Percentiles rank a stretch among this genome's conserved stretches.
These are phyloP conservation scores for Synergus itoensis DNA, from an alignment of 2,888 invertebrate genomes.

Conservation along the genomic window DNA sequence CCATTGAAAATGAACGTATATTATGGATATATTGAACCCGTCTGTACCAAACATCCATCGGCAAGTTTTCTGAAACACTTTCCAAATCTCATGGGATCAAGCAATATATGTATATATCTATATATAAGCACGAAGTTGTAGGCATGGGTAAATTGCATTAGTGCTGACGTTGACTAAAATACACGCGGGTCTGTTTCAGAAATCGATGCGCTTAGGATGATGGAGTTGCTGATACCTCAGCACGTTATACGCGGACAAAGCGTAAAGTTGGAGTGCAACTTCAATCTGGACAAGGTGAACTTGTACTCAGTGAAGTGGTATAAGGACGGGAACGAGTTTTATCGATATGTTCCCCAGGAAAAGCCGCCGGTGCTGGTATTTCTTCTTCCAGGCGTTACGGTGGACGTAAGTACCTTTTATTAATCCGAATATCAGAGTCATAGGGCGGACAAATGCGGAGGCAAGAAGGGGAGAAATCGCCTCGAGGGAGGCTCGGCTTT, in stretches of 20 bases:
- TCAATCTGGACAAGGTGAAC: conserved; percentile 89
- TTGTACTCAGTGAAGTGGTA: conserved; percentile 96
- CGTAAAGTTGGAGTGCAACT: conserved; percentile 89
- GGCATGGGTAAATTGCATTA: no score
- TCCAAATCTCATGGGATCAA: no score
- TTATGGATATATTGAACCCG: no score
- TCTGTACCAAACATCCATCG: no score
- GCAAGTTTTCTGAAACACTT: no score
- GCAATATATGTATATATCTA: no score
- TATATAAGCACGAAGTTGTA: no score
- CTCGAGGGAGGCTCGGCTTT: no score
- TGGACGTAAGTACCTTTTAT: conserved; percentile 85
- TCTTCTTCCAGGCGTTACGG: conserved; percentile 88
- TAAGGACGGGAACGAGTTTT: conserved; percentile 94
- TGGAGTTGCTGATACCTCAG: conserved; percentile 89
- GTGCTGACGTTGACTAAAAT: conserved; percentile 57
- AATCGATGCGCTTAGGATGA: conserved; percentile 81
- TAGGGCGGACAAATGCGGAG: no score
- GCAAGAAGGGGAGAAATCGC: no score
- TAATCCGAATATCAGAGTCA: no score
- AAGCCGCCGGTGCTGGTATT: conserved; percentile 90
- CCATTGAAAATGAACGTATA: no score
- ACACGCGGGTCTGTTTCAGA: conserved; percentile 48
- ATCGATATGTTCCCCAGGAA: conserved; percentile 91
- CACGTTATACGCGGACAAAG: conserved; percentile 89